Evolutionary conservation across 2,113 vertebrate genomes (phyloP).

Genomic region (Aldabrachelys gigantea): DNA sequence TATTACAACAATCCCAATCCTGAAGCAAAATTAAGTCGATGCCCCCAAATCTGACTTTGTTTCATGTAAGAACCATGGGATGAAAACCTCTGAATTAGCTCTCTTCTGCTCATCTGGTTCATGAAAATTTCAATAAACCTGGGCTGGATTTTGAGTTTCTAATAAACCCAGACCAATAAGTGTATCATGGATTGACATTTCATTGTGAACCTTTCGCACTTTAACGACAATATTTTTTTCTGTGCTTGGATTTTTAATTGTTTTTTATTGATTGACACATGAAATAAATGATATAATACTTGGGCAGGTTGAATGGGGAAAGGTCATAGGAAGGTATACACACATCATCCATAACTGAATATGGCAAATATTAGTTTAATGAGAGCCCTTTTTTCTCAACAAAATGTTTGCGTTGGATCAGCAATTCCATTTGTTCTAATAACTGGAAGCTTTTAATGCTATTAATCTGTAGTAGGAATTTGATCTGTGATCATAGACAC

Average conservation of each 20-base stretch:
- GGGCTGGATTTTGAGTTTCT: not conserved
- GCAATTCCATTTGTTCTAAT: slow-evolving; percentile 29
- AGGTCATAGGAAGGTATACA: slow-evolving; percentile 12
- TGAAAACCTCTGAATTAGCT: slow-evolving; percentile 18
- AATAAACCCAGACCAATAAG: rapidly evolving
- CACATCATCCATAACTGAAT: not conserved
- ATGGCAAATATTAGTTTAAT: not conserved
- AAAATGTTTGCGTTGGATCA: not conserved
- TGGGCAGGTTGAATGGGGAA: slow-evolving; percentile 12
- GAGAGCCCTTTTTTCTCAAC: not conserved
- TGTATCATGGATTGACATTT: not conserved
- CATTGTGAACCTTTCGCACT: slow-evolving; percentile 10
- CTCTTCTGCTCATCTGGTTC: not conserved
- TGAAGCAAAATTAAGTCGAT: not conserved
- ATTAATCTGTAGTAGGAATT: slow-evolving; percentile 33
- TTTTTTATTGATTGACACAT: slow-evolving; percentile 24
- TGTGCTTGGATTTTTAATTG: slow-evolving; percentile 24
- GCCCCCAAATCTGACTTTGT: not conserved
- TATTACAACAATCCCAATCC: not conserved
- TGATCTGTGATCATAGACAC: slow-evolving; percentile 51
- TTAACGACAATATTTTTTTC: not conserved
- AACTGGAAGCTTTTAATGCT: slow-evolving; percentile 34
- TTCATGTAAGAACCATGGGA: not conserved
- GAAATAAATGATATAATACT: not conserved
- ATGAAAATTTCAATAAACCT: slow-evolving; percentile 18